Conservation (phyloP, 2,797 vertebrate genomes). For the Gymnocypris eckloni region DNA sequence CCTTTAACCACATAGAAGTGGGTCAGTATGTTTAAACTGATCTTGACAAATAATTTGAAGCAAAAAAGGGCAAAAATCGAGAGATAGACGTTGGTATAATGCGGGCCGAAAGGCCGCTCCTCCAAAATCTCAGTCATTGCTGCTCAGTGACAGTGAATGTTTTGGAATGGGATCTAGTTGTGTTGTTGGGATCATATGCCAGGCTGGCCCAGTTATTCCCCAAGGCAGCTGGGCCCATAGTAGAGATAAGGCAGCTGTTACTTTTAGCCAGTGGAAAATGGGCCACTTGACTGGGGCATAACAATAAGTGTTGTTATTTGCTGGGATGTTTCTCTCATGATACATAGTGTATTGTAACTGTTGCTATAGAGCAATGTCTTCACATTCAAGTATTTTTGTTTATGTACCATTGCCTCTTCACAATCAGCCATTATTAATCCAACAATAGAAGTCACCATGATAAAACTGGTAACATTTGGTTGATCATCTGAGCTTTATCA, state of each 20-base stretch:
- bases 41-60: slow-evolving; percentile 90
- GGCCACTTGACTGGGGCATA: slow-evolving; percentile 53
- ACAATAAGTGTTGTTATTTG: slow-evolving; percentile 53
- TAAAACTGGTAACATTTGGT: neutral
- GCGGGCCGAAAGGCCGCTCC: slow-evolving; percentile 82
- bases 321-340: slow-evolving; percentile 21
- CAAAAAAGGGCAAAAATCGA: slow-evolving; percentile 89
- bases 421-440: neutral
- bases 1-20: slow-evolving; percentile 91
- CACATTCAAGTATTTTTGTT: neutral
- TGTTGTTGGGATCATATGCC: slow-evolving; percentile 81
- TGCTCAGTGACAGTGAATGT: slow-evolving; percentile 63
- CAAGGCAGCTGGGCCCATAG: slow-evolving; percentile 78
- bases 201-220: slow-evolving; percentile 72
- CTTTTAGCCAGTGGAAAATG: slow-evolving; percentile 53
- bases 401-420: neutral
- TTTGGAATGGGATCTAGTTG: slow-evolving; percentile 74
- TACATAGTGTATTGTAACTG: slow-evolving; percentile 7
- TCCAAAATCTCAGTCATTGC: slow-evolving; percentile 87
- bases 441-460: neutral
- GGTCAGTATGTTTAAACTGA: slow-evolving; percentile 88
- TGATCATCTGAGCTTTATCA: neutral
- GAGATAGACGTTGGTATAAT: slow-evolving; percentile 87
- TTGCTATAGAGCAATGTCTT: neutral
- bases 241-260: slow-evolving; percentile 63